Conservation (phyloP, 2,113 vertebrate genomes). For the Dermatemys mawii region DNA sequence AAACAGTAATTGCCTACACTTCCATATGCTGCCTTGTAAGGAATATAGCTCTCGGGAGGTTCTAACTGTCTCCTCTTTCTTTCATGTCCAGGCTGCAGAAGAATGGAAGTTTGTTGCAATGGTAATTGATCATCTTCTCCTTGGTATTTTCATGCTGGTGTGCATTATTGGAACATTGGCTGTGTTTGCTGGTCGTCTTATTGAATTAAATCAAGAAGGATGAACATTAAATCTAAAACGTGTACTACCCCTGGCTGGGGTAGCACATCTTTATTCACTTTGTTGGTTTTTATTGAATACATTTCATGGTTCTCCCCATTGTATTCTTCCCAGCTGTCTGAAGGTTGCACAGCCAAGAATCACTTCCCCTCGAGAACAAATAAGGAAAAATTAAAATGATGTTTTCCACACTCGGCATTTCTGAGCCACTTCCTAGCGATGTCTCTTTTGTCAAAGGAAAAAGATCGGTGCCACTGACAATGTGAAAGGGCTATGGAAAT, state of each 20-base stretch:
- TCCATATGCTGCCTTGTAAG: background rate
- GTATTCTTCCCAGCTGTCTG: slow-evolving; percentile 2
- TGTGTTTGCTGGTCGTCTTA: slow-evolving; percentile 95
- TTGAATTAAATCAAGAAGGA: slow-evolving; percentile 91
- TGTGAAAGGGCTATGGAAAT: background rate
- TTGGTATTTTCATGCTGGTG: slow-evolving; percentile 95
- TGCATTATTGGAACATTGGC: slow-evolving; percentile 94
- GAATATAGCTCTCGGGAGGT: background rate
- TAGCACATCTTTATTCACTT: background rate
- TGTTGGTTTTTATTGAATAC: background rate
- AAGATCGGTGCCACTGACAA: background rate
- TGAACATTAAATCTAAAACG: slow-evolving; percentile 68
- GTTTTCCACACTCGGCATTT: background rate
- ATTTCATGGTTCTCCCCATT: background rate
- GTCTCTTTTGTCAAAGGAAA: background rate
- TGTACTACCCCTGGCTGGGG: background rate
- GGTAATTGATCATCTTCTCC: slow-evolving; percentile 97
- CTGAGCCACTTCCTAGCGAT: background rate
- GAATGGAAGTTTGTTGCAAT: slow-evolving; percentile 99
- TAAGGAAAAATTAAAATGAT: background rate
- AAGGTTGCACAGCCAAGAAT: slow-evolving; percentile 21
- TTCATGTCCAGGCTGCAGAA: slow-evolving; percentile 87
- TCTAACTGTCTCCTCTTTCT: slow-evolving; percentile 22
- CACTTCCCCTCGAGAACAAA: background rate
- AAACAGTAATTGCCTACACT: background rate